These are phyloP conservation scores for Oikopleura dioica DNA, from an alignment of 23 tunicate genomes.

Conservation along the genomic window DNA sequence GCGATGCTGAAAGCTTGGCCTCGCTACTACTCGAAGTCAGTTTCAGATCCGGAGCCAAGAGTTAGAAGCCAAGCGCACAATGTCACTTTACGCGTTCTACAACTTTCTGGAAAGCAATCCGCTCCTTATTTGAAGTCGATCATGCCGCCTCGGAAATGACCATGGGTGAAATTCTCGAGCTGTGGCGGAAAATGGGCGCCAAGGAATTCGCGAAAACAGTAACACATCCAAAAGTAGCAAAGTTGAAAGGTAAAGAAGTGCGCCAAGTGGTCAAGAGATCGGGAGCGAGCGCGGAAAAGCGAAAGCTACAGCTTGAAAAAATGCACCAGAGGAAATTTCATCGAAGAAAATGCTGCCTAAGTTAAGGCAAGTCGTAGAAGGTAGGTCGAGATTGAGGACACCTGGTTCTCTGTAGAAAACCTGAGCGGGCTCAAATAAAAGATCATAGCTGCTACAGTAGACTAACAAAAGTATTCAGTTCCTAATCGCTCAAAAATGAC, in stretches of 20 bases:
- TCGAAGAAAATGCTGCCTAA: not conserved
- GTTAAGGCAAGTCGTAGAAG: not conserved
- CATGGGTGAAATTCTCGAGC: not conserved
- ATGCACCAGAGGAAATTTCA: not conserved
- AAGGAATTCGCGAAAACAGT: not conserved
- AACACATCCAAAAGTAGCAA: not conserved
- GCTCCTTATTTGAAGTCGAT: not conserved
- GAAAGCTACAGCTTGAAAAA: not conserved
- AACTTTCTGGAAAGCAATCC: not conserved
- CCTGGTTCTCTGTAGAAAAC: no score
- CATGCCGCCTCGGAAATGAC: not conserved
- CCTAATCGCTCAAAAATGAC: no score
- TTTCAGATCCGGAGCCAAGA: not conserved
- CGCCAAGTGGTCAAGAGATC: not conserved
- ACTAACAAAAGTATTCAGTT: no score
- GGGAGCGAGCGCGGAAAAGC: not conserved
- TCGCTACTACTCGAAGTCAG: not conserved
- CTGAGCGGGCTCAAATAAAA: no score
- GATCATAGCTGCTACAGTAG: no score
- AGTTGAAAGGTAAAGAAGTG: not conserved
- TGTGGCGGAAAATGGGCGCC: not conserved
- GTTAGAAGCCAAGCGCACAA: not conserved
- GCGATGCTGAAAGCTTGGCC: not conserved
- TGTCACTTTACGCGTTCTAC: not conserved
- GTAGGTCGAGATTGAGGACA: no score